A percentile compares a stretch with the other conserved stretches of the same genome.
Conservation (phyloP, 2,888 invertebrate species). For the Epinotia brunnichana region DNA sequence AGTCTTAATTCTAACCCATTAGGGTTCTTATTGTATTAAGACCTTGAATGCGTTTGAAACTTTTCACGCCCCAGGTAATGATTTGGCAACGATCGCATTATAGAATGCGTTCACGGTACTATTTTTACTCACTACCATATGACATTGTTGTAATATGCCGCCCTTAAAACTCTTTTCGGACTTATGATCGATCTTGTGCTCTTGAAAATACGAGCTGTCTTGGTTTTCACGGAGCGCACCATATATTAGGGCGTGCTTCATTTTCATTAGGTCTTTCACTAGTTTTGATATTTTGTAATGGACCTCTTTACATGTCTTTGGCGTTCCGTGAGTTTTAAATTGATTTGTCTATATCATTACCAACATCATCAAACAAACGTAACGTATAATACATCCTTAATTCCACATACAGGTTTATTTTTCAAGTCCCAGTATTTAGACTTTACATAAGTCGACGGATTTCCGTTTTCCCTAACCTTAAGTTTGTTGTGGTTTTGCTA, state of each 20-base stretch:
- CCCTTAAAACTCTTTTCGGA: slow-evolving; percentile 13
- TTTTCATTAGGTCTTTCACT: slow-evolving; percentile 35
- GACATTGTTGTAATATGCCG: slow-evolving; percentile 30
- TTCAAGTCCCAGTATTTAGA: neutral
- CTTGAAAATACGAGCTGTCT: slow-evolving; percentile 16
- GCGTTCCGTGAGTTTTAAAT: slow-evolving; percentile 34
- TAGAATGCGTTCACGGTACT: slow-evolving; percentile 56
- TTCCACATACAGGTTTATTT: neutral
- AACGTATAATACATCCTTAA: neutral
- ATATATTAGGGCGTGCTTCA: slow-evolving; percentile 5
- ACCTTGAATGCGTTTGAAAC: slow-evolving; percentile 2
- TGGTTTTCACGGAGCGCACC: neutral
- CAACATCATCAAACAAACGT: neutral
- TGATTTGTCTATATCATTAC: neutral
- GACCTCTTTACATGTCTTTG: slow-evolving; percentile 37
- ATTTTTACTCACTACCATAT: slow-evolving; percentile 41
- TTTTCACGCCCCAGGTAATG: slow-evolving; percentile 44
- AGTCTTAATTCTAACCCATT: neutral
- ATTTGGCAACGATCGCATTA: slow-evolving; percentile 60
- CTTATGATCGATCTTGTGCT: slow-evolving; percentile 8
- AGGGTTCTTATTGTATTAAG: neutral
- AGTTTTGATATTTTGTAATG: slow-evolving; percentile 35
- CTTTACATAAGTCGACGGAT: slow-evolving; percentile 6
- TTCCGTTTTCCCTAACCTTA: slow-evolving; percentile 14
- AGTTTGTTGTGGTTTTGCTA: slow-evolving; percentile 3